phyloP scores from a whole-genome alignment of 2,113 vertebrate species.

The Gulo gulo region DNA sequence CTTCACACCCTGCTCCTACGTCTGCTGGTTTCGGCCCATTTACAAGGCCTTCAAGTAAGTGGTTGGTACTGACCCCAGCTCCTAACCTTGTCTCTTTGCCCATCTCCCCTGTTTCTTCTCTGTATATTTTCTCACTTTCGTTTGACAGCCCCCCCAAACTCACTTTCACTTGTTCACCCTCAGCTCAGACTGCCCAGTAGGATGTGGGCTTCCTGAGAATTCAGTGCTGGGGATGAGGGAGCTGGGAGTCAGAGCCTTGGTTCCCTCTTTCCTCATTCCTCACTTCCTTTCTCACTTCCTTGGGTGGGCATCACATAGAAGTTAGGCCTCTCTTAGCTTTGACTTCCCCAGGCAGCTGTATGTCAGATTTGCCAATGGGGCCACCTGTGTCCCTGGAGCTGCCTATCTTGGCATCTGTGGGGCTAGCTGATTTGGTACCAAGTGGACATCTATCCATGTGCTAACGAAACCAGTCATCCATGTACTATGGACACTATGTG shows the following conservation, averaged over 20 bases:
- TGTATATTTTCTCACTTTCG: background rate
- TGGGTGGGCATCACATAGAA: background rate
- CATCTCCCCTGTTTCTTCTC: background rate
- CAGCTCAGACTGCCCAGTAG: background rate
- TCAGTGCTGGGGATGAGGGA: background rate
- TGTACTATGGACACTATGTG: background rate
- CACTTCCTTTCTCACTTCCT: background rate
- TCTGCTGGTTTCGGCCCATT: constrained; percentile 99
- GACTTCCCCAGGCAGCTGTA: background rate
- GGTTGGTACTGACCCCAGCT: constrained; percentile 51
- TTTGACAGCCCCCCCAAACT: background rate
- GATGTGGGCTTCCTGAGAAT: background rate
- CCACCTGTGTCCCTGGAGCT: background rate
- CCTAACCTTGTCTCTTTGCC: constrained; percentile 28
- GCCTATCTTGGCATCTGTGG: background rate
- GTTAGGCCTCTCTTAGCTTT: background rate
- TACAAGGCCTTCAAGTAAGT: constrained; percentile 99
- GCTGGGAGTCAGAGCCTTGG: background rate
- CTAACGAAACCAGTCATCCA: background rate
- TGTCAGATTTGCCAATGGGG: background rate
- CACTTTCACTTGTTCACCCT: background rate
- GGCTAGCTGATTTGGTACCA: background rate
- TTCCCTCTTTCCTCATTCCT: background rate
- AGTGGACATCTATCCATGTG: background rate
- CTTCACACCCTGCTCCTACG: constrained; percentile 99